Evolutionary conservation across 2,113 vertebrate genomes (phyloP).

Genomic region (Melanerpes aurifrons): DNA sequence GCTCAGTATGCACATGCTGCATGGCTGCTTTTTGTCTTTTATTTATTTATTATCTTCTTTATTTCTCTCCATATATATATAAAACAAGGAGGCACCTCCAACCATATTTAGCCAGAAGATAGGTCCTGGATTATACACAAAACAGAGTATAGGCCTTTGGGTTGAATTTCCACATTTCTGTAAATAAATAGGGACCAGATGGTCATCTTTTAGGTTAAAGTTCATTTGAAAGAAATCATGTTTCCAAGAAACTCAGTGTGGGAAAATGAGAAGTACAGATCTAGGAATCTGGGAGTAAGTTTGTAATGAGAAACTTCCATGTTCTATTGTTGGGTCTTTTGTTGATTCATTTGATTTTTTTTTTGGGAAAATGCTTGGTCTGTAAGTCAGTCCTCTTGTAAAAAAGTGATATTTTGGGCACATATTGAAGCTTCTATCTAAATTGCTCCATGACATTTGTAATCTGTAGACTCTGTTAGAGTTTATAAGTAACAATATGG

Average conservation of each 20-base stretch:
- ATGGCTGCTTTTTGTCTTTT: not conserved
- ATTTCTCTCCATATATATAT: not conserved
- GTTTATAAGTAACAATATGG: not conserved
- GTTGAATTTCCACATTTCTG: not conserved
- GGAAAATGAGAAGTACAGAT: slow-evolving; percentile 36
- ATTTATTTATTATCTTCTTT: not conserved
- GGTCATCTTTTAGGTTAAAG: slow-evolving; percentile 29
- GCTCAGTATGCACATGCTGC: not conserved
- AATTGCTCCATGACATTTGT: not conserved
- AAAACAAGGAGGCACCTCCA: not conserved
- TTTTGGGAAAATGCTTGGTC: not conserved
- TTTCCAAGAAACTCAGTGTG: not conserved
- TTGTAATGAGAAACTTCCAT: not conserved
- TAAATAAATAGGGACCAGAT: slow-evolving; percentile 52
- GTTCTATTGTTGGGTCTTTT: not conserved
- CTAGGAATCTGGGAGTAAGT: not conserved
- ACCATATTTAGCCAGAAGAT: not conserved
- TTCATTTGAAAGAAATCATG: slow-evolving; percentile 20
- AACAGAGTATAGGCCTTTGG: not conserved
- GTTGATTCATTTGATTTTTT: not conserved
- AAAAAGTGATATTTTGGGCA: not conserved
- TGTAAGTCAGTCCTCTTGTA: not conserved
- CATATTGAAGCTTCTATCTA: not conserved
- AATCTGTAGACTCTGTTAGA: not conserved
- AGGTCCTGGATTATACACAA: not conserved